These are phyloP conservation scores for Turritopsis rubra DNA, from an alignment of 30 jellyfish, hydroid and myxozoan species.

Conservation along the genomic window DNA sequence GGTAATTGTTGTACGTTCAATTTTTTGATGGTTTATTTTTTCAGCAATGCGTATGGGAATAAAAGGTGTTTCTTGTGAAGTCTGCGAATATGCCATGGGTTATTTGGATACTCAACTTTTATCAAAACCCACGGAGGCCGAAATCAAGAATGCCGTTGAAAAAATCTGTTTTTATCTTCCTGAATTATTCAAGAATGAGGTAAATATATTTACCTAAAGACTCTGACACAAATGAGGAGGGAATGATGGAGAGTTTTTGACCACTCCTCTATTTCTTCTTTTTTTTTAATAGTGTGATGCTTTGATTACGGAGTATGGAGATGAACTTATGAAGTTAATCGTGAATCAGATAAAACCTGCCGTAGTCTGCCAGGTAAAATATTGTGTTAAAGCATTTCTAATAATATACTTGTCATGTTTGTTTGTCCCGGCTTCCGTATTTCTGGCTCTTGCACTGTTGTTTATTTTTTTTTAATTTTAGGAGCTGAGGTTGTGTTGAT, in stretches of 20 bases:
- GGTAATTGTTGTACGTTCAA: neutral
- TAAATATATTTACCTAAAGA: neutral
- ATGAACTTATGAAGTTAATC: slow-evolving; percentile 15
- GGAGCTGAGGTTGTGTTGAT: neutral
- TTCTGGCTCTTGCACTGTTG: neutral
- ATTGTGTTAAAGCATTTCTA: neutral
- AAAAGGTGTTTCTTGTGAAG: slow-evolving; percentile 20
- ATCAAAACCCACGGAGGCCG: slow-evolving; percentile 3
- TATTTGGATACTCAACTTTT: slow-evolving; percentile 9
- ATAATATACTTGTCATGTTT: neutral
- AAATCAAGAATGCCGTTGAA: slow-evolving; percentile 13
- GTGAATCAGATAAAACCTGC: slow-evolving; percentile 31
- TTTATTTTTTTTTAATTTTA: no score
- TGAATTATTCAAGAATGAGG: slow-evolving; percentile 25
- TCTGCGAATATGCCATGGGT: slow-evolving; percentile 34
- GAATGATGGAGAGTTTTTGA: neutral
- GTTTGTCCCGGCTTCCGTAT: neutral
- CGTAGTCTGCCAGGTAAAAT: slow-evolving; percentile 25
- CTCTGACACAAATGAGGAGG: neutral
- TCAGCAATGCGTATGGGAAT: slow-evolving; percentile 16
- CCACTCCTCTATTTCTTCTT: neutral
- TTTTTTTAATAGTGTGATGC: slow-evolving; percentile 30
- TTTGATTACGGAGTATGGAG: slow-evolving; percentile 30
- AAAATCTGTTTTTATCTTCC: slow-evolving; percentile 15
- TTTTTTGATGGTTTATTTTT: neutral